A percentile compares a stretch with the other conserved stretches of the same genome.
These are phyloP conservation scores for Agriotes lineatus DNA, from an alignment of 2,888 invertebrate genomes.

Conservation along the genomic window DNA sequence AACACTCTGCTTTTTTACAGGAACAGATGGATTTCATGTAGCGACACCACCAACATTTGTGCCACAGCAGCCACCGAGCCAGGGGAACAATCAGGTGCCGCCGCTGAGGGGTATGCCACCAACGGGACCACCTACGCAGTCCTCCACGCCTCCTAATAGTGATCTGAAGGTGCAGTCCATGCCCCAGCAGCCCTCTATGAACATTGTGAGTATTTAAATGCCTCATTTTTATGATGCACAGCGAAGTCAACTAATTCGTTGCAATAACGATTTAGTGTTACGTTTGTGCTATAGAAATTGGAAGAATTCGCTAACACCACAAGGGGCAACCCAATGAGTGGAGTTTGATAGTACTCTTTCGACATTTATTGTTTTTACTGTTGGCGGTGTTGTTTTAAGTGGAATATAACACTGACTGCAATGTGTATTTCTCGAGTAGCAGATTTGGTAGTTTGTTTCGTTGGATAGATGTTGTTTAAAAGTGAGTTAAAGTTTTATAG, in stretches of 20 bases:
- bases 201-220: slow-evolving; percentile 56
- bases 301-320: slow-evolving; percentile 34
- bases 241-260: neutral
- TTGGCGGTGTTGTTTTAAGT: too few species aligned
- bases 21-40: slow-evolving; percentile 61
- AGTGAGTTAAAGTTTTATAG: too few species aligned
- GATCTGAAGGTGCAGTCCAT: slow-evolving; percentile 62
- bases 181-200: slow-evolving; percentile 57
- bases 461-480: too few species aligned
- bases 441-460: too few species aligned
- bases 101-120: slow-evolving; percentile 61
- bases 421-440: too few species aligned
- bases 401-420: too few species aligned
- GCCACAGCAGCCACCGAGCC: slow-evolving; percentile 59
- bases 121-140: slow-evolving; percentile 63
- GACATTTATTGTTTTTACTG: too few species aligned
- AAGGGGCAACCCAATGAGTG: slow-evolving; percentile 15
- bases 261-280: too few species aligned
- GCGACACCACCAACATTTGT: slow-evolving; percentile 52
- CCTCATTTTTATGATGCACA: neutral
- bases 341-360: slow-evolving; percentile 34
- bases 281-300: slow-evolving; percentile 14
- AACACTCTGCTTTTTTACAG: slow-evolving; percentile 50
- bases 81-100: slow-evolving; percentile 61
- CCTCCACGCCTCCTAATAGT: slow-evolving; percentile 65